These are phyloP conservation scores for Nymphicus hollandicus DNA, from an alignment of 2,113 vertebrate genomes.

Conservation along the genomic window DNA sequence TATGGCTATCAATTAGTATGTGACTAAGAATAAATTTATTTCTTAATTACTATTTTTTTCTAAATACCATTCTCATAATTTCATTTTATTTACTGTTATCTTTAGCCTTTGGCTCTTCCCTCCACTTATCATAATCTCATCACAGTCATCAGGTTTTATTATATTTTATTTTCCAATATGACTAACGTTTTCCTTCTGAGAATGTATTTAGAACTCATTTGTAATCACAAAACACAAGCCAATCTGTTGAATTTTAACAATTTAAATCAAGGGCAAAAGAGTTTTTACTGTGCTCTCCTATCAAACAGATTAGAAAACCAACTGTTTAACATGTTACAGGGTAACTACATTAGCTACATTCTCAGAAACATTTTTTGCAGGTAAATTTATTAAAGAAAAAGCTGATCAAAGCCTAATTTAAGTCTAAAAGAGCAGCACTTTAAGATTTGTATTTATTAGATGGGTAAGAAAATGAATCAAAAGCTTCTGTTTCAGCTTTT, in stretches of 20 bases:
- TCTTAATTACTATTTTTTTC: not conserved
- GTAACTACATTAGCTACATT: not conserved
- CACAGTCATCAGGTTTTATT: not conserved
- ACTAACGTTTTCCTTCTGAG: not conserved
- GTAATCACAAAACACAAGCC: not conserved
- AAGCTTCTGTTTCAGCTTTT: not conserved
- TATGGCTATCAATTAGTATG: not conserved
- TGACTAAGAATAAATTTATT: not conserved
- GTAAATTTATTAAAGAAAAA: not conserved
- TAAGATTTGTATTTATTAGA: not conserved
- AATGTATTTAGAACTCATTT: constrained; percentile 3
- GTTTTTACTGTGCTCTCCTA: not conserved
- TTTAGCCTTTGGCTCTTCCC: not conserved
- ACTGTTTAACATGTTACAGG: not conserved
- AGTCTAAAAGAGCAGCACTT: not conserved
- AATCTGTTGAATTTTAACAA: not conserved
- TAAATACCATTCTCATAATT: not conserved
- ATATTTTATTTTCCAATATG: constrained; percentile 10
- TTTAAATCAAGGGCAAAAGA: constrained; percentile 2
- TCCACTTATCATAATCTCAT: not conserved
- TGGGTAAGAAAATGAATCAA: not conserved
- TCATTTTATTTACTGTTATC: constrained; percentile 5
- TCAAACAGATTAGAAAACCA: not conserved
- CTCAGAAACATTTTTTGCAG: not conserved
- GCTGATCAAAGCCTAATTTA: not conserved